Percentiles rank a stretch among this genome's conserved stretches.
Conservation (phyloP, 1,140 invertebrate genomes). For the Pseudachorutes palmiensis region DNA sequence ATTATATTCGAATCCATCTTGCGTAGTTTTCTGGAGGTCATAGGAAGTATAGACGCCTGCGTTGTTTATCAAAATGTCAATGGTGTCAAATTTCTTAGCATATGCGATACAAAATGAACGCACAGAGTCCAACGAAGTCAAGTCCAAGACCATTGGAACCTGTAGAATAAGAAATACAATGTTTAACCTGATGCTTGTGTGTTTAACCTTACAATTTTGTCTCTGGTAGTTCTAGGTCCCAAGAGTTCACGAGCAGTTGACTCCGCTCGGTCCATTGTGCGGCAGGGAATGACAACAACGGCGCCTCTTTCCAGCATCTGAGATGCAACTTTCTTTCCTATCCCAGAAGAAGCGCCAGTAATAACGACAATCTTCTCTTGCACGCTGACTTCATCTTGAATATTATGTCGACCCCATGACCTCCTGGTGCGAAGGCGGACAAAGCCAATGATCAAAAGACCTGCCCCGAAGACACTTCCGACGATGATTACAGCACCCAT, state of each 20-base stretch:
- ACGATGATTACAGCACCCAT: neutral
- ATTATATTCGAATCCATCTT: constrained; percentile 18
- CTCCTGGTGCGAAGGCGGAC: neutral
- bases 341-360: constrained; percentile 6
- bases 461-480: neutral
- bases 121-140: neutral
- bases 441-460: neutral
- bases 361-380: constrained; percentile 10
- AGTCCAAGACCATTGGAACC: constrained; percentile 6
- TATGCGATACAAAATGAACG: neutral
- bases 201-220: neutral
- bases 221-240: neutral
- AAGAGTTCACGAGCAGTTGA: neutral
- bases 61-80: constrained; percentile 40
- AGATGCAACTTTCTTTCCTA: constrained; percentile 1
- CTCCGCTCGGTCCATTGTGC: neutral
- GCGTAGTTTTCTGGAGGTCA: neutral
- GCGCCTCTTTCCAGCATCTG: constrained; percentile 1
- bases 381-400: neutral
- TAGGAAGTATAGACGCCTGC: constrained; percentile 39
- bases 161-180: neutral
- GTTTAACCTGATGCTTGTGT: neutral
- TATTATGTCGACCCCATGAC: neutral
- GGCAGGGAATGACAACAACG: neutral
- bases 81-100: neutral